A percentile compares a stretch with the other conserved stretches of the same genome.
Conservation (phyloP, 2,888 invertebrate species). For the Smittia sp. region DNA sequence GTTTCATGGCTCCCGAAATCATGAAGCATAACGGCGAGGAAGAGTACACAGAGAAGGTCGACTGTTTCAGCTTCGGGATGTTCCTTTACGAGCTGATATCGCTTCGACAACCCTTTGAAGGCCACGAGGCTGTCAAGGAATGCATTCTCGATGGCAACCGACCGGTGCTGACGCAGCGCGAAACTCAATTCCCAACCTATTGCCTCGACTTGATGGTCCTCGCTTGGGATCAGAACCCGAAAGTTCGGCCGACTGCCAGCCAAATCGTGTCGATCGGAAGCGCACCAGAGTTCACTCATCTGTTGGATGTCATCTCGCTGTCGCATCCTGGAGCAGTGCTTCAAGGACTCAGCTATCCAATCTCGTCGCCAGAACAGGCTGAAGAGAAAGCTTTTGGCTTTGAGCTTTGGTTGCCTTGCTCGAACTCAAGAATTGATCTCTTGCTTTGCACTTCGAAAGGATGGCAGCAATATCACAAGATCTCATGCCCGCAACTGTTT, state of each 20-base stretch:
- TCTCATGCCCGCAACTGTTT: conserved; percentile 47
- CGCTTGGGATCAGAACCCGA: conserved; percentile 89
- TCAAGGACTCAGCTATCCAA: conserved; percentile 36
- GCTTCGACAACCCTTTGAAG: conserved; percentile 91
- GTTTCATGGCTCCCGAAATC: conserved; percentile 99
- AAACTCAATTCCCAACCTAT: conserved; percentile 80
- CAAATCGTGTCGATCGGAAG: conserved; percentile 90
- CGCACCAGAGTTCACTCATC: conserved; percentile 90
- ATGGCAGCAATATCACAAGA: conserved; percentile 62
- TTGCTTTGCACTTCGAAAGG: conserved; percentile 58
- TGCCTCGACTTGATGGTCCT: conserved; percentile 92
- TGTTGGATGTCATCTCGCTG: conserved; percentile 74
- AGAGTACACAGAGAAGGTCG: conserved; percentile 98
- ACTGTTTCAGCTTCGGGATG: conserved; percentile 99
- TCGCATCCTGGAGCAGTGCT: conserved; percentile 65
- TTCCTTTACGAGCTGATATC: conserved; percentile 93
- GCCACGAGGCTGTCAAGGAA: conserved; percentile 94
- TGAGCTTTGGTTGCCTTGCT: conserved; percentile 75
- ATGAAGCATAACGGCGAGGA: conserved; percentile 98
- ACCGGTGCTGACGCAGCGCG: conserved; percentile 80
- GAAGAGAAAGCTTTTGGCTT: conserved; percentile 59
- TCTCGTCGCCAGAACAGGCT: neutral
- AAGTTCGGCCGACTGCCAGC: conserved; percentile 85
- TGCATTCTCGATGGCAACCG: conserved; percentile 92
- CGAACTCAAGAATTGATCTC: conserved; percentile 64